Base-by-base conservation (phyloP, 2,888 invertebrate genomes). In the Agrotis clavis region DNA sequence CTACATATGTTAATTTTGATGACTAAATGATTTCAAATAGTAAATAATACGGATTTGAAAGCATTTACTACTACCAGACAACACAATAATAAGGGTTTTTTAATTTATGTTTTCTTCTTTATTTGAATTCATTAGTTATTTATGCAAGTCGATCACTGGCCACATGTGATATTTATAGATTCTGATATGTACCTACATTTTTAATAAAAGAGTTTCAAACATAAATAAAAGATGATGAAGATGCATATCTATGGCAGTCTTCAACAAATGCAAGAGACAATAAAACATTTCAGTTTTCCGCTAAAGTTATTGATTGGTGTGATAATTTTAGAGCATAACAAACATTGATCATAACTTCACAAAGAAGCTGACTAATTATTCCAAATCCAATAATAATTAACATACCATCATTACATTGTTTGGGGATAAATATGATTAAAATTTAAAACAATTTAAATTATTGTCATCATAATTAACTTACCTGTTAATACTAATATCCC, bases 121-220 rank as follows among this genome's bases (percentile, higher is more conserved):
- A 57, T 25, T 57, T 41, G 1, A 41, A 77, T 62, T 77, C 13
- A 57, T 35, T 51, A 47, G 30, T 19, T 25, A 21, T 56, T 61
- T 57, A 75, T 57, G 48, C 13, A 18, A 69, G 47, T 50, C 45
- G 19, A 56, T 41, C 11, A 41, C 11, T 41, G 35, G 35, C 21
- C 9, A 71, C 30, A 53, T 59, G 45, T 71, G n/a, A 41, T 35
- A 53, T 57, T 56, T 57, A 69, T 77, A 70, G 51, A 50, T 71
- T 45, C n/a, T 57, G 4, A 41, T 4, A 13, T 41, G 48, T n/a
- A 13, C n/a, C n/a, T n/a, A n/a, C 21, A 41, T 18, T 47, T 61
- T 54, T 41, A 41, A 41, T 41, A 41, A 41, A 35, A 7, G 35
- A 35, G 35, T 7, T 35, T 35, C 5, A 30, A 5, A 5, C 5